Percentiles rank a stretch among this genome's conserved stretches.
Conservation (phyloP, 2,797 vertebrate species). For the Oreochromis mossambicus region DNA sequence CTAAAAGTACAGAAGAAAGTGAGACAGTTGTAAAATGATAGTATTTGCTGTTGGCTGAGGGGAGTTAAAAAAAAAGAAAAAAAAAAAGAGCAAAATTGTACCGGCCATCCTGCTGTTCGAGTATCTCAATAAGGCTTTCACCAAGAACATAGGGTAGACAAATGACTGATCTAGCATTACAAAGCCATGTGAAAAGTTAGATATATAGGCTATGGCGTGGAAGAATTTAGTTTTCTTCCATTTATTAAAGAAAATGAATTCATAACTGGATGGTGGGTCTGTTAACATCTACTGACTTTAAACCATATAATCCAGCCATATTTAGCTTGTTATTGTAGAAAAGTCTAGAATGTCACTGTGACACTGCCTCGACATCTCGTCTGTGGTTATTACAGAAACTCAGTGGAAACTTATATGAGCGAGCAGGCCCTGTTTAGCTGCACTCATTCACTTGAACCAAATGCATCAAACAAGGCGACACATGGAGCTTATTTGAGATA, state of each 20-base stretch:
- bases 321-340: neutral
- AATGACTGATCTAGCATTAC: neutral
- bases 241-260: neutral
- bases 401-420: neutral
- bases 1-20: neutral
- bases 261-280: neutral
- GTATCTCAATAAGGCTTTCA: slow-evolving; percentile 6
- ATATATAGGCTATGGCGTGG: fast-evolving
- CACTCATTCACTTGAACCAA: neutral
- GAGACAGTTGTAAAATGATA: neutral
- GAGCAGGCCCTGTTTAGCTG: neutral
- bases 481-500: neutral
- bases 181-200: neutral
- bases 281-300: neutral
- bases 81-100: neutral
- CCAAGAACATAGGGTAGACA: neutral
- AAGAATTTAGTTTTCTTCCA: neutral
- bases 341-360: neutral
- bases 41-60: neutral
- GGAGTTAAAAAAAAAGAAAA: neutral
- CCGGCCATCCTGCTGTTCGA: neutral
- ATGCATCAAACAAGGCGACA: neutral
- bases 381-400: neutral
- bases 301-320: neutral
- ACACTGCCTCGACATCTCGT: neutral